phyloP scores from a whole-genome alignment of 2,113 vertebrate species.

The Limnothrissa miodon region DNA sequence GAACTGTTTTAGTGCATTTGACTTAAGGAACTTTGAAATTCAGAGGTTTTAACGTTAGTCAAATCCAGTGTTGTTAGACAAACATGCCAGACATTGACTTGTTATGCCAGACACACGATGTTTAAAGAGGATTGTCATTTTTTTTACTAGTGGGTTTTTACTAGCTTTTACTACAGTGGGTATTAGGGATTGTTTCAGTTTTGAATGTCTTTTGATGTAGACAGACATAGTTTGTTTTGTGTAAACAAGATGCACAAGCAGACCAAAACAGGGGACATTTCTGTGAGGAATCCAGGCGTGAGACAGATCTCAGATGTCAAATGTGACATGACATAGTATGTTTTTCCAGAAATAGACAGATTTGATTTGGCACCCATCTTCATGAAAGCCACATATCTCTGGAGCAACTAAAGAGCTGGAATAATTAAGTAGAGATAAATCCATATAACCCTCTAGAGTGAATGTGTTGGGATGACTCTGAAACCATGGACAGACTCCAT shows the following conservation, averaged over 20 bases:
- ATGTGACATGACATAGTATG: neutral
- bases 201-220: conserved; percentile 19
- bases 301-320: neutral
- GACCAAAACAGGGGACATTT: neutral
- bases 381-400: neutral
- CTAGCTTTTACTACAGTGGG: neutral
- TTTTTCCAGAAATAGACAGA: neutral
- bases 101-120: neutral
- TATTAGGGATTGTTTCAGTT: conserved; percentile 27
- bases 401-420: neutral
- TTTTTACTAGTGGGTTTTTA: too few species aligned
- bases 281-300: neutral
- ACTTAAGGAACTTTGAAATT: neutral
- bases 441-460: neutral
- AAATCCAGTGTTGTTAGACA: neutral
- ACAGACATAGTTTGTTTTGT: neutral
- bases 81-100: neutral
- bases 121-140: neutral
- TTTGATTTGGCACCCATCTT: neutral
- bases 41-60: too few species aligned
- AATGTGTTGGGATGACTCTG: neutral
- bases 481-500: neutral
- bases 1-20: neutral
- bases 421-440: neutral
- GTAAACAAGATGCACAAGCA: neutral